Evolutionary conservation across 2,888 invertebrate genomes (phyloP).

Genomic region (Macaria notata): DNA sequence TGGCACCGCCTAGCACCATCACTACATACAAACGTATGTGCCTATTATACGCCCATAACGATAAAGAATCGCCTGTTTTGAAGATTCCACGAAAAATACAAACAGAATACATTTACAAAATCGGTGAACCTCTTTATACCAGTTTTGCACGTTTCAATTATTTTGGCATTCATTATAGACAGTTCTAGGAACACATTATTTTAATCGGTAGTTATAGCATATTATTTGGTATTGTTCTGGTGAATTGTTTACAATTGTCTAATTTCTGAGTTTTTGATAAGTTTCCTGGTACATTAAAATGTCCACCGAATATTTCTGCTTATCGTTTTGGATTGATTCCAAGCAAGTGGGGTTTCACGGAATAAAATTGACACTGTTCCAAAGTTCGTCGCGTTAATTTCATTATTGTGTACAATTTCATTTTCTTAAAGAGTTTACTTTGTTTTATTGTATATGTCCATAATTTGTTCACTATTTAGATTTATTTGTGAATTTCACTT

Average conservation of each 20-base stretch:
- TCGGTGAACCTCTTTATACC: background rate
- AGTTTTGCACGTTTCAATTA: background rate
- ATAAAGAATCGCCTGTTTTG: constrained; percentile 21
- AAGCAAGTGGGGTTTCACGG: constrained; percentile 23
- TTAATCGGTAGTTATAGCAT: background rate
- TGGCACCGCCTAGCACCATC: constrained; percentile 66
- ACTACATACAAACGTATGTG: constrained; percentile 31
- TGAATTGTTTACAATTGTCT: constrained; percentile 7
- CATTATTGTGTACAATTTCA: background rate
- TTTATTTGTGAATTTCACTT: no score
- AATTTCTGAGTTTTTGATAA: constrained; percentile 5
- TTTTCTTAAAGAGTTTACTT: background rate
- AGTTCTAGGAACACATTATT: background rate
- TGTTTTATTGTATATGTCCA: constrained; percentile 4
- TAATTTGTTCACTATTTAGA: background rate
- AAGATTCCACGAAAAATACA: constrained; percentile 23
- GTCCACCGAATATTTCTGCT: constrained; percentile 6
- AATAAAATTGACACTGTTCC: constrained; percentile 31
- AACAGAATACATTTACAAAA: no score
- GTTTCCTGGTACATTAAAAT: constrained; percentile 5
- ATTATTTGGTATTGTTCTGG: background rate
- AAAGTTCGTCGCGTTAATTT: constrained; percentile 14
- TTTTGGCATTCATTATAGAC: background rate
- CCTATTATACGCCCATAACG: constrained; percentile 54
- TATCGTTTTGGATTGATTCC: constrained; percentile 30